Conservation (phyloP, 2,113 vertebrate species). For the Spermophilus dauricus region DNA sequence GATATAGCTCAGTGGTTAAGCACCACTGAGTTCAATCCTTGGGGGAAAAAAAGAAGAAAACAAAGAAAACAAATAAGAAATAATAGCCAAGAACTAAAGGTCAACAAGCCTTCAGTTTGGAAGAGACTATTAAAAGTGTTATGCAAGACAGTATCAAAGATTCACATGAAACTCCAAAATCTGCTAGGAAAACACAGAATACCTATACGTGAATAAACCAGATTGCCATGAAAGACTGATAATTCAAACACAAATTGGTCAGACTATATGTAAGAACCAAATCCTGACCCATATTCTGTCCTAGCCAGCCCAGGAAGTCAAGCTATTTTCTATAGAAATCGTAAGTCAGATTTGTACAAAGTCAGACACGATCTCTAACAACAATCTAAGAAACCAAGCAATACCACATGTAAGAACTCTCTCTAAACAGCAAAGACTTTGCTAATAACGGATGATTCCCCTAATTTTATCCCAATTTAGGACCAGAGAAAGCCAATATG, state of each 20-base stretch:
- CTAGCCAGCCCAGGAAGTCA: not conserved
- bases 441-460: not conserved
- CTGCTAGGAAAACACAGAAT: not conserved
- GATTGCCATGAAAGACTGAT: not conserved
- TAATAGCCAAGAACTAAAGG: not conserved
- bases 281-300: not conserved
- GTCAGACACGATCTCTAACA: not conserved
- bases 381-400: not conserved
- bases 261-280: not conserved
- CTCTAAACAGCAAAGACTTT: not conserved
- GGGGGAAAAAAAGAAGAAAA: no score
- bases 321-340: no score
- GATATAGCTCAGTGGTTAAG: no score
- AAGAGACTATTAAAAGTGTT: not conserved
- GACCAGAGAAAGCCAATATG: not conserved
- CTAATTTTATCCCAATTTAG: not conserved
- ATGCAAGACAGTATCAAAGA: not conserved
- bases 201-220: not conserved
- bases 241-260: not conserved
- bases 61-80: not conserved
- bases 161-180: not conserved
- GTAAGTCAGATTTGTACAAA: not conserved
- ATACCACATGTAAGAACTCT: not conserved
- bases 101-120: not conserved
- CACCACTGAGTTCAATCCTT: no score